Evolutionary conservation across 1,140 invertebrate species (phyloP).

Genomic region (Musca domestica): DNA sequence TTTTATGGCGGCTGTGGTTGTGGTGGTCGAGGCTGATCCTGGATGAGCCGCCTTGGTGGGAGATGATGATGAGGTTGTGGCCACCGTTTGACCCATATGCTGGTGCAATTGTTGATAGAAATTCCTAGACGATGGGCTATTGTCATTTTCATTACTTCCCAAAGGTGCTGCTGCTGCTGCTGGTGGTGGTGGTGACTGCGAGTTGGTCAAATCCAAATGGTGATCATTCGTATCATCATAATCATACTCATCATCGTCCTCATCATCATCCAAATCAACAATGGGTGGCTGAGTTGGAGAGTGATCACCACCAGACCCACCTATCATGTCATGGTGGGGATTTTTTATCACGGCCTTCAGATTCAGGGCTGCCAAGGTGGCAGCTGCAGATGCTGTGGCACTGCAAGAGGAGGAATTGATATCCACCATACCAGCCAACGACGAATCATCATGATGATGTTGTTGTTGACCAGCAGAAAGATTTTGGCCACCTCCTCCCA

Average conservation of each 20-base stretch:
- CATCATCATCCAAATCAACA: constrained; percentile 41
- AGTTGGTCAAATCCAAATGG: background rate
- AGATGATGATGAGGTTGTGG: too few species aligned
- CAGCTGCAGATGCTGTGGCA: background rate
- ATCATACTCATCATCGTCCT: constrained; percentile 28
- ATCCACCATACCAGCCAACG: background rate
- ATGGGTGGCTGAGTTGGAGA: constrained; percentile 28
- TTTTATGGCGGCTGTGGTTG: too few species aligned
- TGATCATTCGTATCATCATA: constrained; percentile 5
- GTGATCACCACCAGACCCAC: constrained; percentile 18
- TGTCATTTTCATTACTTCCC: too few species aligned
- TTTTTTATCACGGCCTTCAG: constrained; percentile 9
- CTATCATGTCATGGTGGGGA: background rate
- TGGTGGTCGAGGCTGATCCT: too few species aligned
- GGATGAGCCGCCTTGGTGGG: too few species aligned
- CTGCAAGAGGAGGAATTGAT: too few species aligned
- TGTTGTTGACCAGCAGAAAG: constrained; percentile 24
- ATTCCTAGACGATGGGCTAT: too few species aligned
- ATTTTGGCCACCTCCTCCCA: background rate
- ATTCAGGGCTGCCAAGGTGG: background rate
- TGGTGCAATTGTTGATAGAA: too few species aligned
- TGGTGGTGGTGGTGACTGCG: too few species aligned
- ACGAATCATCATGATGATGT: background rate
- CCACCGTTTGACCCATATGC: too few species aligned
- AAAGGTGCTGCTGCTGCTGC: too few species aligned